Base-by-base conservation (phyloP, 2,888 invertebrate genomes). In the Mesorhabditis belari region DNA sequence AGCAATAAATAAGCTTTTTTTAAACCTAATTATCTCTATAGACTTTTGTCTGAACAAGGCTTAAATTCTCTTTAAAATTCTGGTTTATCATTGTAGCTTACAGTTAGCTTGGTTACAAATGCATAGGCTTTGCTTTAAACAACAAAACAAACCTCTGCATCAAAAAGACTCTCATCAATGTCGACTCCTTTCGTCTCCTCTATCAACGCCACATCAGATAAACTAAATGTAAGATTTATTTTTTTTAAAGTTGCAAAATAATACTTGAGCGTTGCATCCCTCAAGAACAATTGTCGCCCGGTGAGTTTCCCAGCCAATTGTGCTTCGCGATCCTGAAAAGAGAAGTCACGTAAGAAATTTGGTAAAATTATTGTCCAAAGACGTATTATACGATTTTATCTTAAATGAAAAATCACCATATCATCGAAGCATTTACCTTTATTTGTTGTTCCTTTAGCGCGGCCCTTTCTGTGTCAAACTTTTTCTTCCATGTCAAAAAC, bases 161-260 rank as follows among this genome's bases (percentile, higher is more conserved):
- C 91, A 82, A 93, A 94, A 21, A 94, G 83, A 23, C 91, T 89
- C 82, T 93, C 92, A 83, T 93, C 92, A 51, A 93, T 92, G 84
- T 92, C 91, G 44, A 93, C 90, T 70, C 87, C 86, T 82, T 89
- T 84, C 5, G 58, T 58, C 87, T 67, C 72, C 29, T 75, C 76
- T 25, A 79, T 70, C 49, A 80, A 58, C n/a, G 71, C 72, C 63
- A 98, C 88, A 85, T 98, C 98, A 4, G 96, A 96, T 6, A 73
- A 78, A 61, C 77, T 83, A n/a, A n/a, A n/a, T n/a, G n/a, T n/a
- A n/a, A n/a, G n/a, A n/a, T n/a, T n/a, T n/a, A n/a, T n/a, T n/a
- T n/a, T n/a, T n/a, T n/a, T n/a, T n/a, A n/a, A n/a, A n/a, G n/a
- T n/a, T n/a, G n/a, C n/a, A n/a, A n/a, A n/a, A n/a, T n/a, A n/a